phyloP scores from a whole-genome alignment of 2,888 invertebrate species.

The Agrenia bidenticulata region DNA sequence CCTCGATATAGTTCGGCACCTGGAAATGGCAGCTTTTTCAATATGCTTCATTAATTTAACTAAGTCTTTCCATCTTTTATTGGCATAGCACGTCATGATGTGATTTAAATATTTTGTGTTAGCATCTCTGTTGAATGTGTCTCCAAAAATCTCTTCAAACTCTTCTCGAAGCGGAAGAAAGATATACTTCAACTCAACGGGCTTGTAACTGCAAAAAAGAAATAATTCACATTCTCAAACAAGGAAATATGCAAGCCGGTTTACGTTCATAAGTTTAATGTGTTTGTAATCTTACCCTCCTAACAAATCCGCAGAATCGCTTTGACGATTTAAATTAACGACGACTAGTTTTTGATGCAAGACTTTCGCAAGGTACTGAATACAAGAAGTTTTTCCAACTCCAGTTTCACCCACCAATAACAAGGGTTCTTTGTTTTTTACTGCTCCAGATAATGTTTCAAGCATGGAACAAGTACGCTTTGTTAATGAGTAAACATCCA shows the following conservation, averaged over 20 bases:
- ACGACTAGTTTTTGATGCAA: slow-evolving; percentile 84
- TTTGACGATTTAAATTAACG: slow-evolving; percentile 99
- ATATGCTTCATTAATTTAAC: slow-evolving; percentile 76
- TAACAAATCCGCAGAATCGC: slow-evolving; percentile 91
- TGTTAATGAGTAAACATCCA: slow-evolving; percentile 71
- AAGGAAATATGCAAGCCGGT: slow-evolving; percentile 3
- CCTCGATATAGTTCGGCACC: slow-evolving; percentile 18
- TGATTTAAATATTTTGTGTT: slow-evolving; percentile 81
- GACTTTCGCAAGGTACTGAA: slow-evolving; percentile 85
- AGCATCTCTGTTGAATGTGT: slow-evolving; percentile 72
- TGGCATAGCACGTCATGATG: slow-evolving; percentile 70
- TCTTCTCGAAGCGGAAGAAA: slow-evolving; percentile 77
- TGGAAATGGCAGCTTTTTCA: slow-evolving; percentile 62
- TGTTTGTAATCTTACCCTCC: slow-evolving; percentile 69
- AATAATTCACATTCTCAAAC: too few relatives aligned
- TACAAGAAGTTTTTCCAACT: slow-evolving; percentile 93
- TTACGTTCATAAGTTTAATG: slow-evolving; percentile 1
- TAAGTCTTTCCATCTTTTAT: slow-evolving; percentile 71
- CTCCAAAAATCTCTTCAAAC: slow-evolving; percentile 77
- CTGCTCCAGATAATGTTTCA: slow-evolving; percentile 84
- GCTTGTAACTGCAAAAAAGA: slow-evolving; percentile 69
- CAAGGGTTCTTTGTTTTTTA: slow-evolving; percentile 81
- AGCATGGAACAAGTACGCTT: slow-evolving; percentile 76
- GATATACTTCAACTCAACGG: slow-evolving; percentile 83
- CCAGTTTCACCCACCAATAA: slow-evolving; percentile 97